Percentiles rank a stretch among this genome's conserved stretches.
phyloP scores from a whole-genome alignment of 1,140 invertebrate genomes.

The Ridgeia piscesae region DNA sequence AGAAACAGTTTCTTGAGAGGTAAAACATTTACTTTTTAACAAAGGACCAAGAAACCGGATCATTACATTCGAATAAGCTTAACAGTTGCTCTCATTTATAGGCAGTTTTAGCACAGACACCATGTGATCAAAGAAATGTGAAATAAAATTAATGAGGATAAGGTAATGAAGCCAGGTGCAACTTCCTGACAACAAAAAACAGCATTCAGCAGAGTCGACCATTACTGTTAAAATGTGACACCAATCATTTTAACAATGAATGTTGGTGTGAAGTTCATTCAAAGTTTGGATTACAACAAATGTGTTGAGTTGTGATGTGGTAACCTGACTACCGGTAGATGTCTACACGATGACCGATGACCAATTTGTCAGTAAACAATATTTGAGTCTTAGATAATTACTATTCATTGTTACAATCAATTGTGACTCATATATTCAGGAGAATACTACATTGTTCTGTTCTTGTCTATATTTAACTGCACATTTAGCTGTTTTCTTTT shows the following conservation, averaged over 20 bases:
- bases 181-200: neutral
- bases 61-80: no score
- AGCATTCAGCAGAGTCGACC: neutral
- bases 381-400: no score
- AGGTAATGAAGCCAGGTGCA: neutral
- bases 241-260: neutral
- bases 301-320: neutral
- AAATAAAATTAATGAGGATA: neutral
- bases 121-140: neutral
- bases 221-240: neutral
- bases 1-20: no score
- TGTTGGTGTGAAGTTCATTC: neutral
- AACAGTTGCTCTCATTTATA: neutral
- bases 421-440: no score
- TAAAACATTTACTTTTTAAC: no score
- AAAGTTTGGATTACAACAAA: neutral
- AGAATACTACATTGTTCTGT: no score
- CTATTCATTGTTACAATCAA: no score
- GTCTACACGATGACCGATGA: no score
- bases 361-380: no score
- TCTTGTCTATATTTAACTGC: no score
- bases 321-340: neutral
- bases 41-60: no score
- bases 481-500: no score
- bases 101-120: neutral